Conservation (phyloP, 1,140 invertebrate genomes). For the Anthonomus grandis region DNA sequence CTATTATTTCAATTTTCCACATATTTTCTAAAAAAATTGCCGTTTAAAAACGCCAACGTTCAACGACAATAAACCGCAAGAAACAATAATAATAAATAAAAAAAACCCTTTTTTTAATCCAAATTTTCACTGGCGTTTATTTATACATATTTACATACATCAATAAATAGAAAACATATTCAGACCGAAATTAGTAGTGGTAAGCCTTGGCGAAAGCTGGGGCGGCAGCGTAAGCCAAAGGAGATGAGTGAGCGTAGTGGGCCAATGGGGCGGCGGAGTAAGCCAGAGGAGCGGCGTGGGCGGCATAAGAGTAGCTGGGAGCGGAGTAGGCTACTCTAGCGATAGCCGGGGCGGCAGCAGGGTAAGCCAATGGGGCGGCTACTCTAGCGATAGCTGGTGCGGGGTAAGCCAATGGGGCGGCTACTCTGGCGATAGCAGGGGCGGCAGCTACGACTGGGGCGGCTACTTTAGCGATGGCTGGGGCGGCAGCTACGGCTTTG, state of each 20-base stretch:
- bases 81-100: too few relatives aligned
- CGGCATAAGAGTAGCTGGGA: constrained; percentile 48
- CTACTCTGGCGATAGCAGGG: not conserved
- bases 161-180: constrained; percentile 6
- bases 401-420: constrained; percentile 1
- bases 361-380: constrained; percentile 23
- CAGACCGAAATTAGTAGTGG: constrained; percentile 9
- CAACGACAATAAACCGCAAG: too few relatives aligned
- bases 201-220: constrained; percentile 14
- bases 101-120: not conserved
- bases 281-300: constrained; percentile 29
- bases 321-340: constrained; percentile 50
- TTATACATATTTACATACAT: not conserved
- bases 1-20: too few relatives aligned
- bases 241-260: constrained; percentile 9
- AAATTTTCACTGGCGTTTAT: too few relatives aligned
- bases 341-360: constrained; percentile 33
- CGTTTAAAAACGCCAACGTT: too few relatives aligned
- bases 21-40: too few relatives aligned
- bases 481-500: constrained; percentile 32
- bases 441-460: constrained; percentile 36
- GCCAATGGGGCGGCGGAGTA: constrained; percentile 13
- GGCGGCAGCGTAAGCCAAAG: constrained; percentile 13
- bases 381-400: constrained; percentile 1
- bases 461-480: constrained; percentile 30